A percentile compares a stretch with the other conserved stretches of the same genome.
Conservation (phyloP, 2,113 vertebrate species). For the Anguilla japonica region DNA sequence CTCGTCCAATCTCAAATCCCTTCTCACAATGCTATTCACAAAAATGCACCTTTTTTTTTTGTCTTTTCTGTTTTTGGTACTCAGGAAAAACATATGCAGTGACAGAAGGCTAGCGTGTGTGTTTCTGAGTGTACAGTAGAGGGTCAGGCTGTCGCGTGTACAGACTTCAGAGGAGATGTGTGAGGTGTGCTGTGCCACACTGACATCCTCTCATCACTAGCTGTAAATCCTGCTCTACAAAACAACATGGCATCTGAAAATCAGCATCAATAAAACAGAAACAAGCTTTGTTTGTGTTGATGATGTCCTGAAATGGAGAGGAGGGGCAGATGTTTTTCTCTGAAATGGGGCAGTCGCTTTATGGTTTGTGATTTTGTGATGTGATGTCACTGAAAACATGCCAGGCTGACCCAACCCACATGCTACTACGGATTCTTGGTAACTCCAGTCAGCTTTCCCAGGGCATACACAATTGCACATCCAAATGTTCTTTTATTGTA, state of each 20-base stretch:
- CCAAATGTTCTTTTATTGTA: no score
- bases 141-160: conserved; percentile 29
- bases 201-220: conserved; percentile 66
- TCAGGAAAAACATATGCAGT: conserved; percentile 57
- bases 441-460: background rate
- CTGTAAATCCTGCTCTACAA: conserved; percentile 65
- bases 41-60: conserved; percentile 41
- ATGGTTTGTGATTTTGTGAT: background rate
- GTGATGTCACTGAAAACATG: background rate
- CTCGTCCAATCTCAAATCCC: conserved; percentile 18
- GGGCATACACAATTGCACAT: no score
- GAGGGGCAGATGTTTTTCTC: conserved; percentile 14
- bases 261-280: conserved; percentile 67
- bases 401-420: background rate
- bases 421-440: background rate
- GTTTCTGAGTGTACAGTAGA: conserved; percentile 7
- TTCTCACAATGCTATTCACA: conserved; percentile 38
- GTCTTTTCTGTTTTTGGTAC: conserved; percentile 46
- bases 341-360: background rate
- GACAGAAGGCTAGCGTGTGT: conserved; percentile 43
- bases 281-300: conserved; percentile 50
- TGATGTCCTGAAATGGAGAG: conserved; percentile 4
- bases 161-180: conserved; percentile 47
- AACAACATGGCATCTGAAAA: conserved; percentile 59
- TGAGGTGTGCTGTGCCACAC: conserved; percentile 64